Evolutionary conservation across 1,140 invertebrate genomes (phyloP), one percentile per base, ranked within the genome.

Genomic region (Pseudomyrmex flavicornis): DNA sequence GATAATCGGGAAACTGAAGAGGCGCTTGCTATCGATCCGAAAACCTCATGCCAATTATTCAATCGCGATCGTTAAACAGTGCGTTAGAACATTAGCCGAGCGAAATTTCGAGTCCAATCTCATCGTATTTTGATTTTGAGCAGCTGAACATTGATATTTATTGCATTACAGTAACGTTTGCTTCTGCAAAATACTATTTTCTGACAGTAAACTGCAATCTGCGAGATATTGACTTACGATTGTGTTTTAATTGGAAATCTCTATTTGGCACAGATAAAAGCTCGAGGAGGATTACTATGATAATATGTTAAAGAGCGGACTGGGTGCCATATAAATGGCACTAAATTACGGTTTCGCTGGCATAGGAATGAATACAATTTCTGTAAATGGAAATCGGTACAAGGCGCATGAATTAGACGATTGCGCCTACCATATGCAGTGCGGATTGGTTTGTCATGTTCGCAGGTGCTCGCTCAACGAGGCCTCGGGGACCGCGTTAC

Each of bases 341-440:
- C 20, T 80, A 70, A 80, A 80, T 80, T 70, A 80, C 76, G 54
- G 26, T 59, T 72, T 9, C 54, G 54, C 22, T 48, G 15, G 22
- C 2, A n/a, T 35, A 17, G 65, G 66, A 46, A 50, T 61, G 69
- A 26, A 35, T 22, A 85, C 82, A 73, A 87, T 87, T 86, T 85
- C 85, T 87, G 79, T 84, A 86, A 88, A 87, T 89, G 88, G 88
- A 89, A 89, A 89, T 89, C 79, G 84, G 84, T 88, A 85, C 88
- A 89, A 89, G 87, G 87, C 69, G 73, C 22, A 58, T 66, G 52
- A 77, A 86, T 72, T 84, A 72, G 69, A 79, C 15, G 65, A 65
- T 62, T 50, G 68, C 54, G 56, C 62, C 35, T 74, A 85, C 52
- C 72, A 72, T 86, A 83, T 48, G 80, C 56, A 56, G 73, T 82